Conservation (phyloP, 2,888 invertebrate species). For the Caenorhabditis panamensis region DNA sequence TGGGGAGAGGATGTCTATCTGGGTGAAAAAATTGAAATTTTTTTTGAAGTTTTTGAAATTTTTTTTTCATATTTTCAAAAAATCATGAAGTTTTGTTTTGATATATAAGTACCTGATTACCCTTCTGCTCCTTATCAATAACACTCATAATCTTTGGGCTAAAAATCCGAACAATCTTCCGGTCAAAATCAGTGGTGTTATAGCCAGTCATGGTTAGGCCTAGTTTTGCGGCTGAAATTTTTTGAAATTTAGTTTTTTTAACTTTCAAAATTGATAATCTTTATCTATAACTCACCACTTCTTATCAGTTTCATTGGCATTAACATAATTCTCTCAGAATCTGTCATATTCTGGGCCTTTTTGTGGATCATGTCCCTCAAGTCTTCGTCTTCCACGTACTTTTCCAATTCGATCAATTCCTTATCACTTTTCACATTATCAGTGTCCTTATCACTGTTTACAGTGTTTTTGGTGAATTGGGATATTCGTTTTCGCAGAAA, state of each 20-base stretch:
- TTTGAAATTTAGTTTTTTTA: not conserved
- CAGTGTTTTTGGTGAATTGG: not conserved
- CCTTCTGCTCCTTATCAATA: conserved; percentile 28
- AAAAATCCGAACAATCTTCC: conserved; percentile 56
- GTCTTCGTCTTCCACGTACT: conserved; percentile 49
- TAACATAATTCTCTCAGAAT: conserved; percentile 46
- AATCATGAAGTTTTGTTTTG: too few relatives aligned
- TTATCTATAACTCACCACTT: conserved; percentile 35
- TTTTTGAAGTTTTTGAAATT: not conserved
- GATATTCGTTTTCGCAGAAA: conserved; percentile 24
- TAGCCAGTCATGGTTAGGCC: conserved; percentile 58
- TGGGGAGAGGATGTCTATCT: conserved; percentile 58
- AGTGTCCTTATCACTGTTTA: not conserved
- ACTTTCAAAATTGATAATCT: not conserved
- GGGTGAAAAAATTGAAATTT: conserved; percentile 2
- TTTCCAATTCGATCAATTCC: conserved; percentile 43
- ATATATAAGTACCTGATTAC: conserved; percentile 49
- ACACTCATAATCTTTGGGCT: conserved; percentile 60
- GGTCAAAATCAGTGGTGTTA: conserved; percentile 73
- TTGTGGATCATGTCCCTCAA: conserved; percentile 38
- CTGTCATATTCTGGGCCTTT: conserved; percentile 52
- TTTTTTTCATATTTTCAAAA: too few relatives aligned
- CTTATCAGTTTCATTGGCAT: conserved; percentile 57
- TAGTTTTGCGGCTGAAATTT: conserved; percentile 60
- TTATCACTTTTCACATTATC: not conserved